Percentiles rank a stretch among this genome's conserved stretches.
Evolutionary conservation across 1,140 invertebrate species (phyloP).

Genomic region (Bilobella aurantiaca): DNA sequence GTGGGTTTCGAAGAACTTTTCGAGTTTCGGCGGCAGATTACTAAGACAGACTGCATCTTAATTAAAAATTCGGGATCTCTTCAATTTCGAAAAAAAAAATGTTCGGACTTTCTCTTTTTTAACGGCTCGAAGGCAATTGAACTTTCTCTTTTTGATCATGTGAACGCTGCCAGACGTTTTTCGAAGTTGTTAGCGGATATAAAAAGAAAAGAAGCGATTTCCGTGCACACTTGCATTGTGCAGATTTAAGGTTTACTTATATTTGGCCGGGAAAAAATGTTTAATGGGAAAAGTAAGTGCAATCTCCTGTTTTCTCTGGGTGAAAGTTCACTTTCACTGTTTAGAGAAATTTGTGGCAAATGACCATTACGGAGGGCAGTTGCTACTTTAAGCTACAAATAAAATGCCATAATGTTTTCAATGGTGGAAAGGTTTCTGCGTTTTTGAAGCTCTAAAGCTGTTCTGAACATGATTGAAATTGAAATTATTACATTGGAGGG

Average conservation of each 20-base stretch:
- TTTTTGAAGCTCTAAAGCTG: not conserved
- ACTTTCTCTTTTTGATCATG: too few relatives aligned
- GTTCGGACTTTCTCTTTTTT: too few relatives aligned
- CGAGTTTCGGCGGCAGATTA: too few relatives aligned
- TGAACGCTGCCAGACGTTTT: too few relatives aligned
- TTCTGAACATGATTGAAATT: not conserved
- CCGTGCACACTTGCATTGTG: too few relatives aligned
- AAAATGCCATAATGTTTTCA: not conserved
- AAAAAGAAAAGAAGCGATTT: too few relatives aligned
- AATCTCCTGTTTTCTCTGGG: not conserved
- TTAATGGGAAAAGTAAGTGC: not conserved
- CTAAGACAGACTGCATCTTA: not conserved
- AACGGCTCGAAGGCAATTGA: too few relatives aligned
- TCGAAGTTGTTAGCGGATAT: too few relatives aligned
- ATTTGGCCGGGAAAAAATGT: not conserved
- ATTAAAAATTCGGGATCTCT: not conserved
- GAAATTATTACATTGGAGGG: constrained; percentile 66
- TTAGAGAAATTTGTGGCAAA: not conserved
- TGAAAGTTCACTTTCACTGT: not conserved
- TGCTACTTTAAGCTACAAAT: not conserved
- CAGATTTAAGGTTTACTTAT: too few relatives aligned
- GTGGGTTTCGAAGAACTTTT: too few relatives aligned
- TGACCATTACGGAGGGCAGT: too few relatives aligned
- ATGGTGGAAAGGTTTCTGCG: not conserved
- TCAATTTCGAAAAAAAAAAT: not conserved